Base-by-base conservation (phyloP, 1,140 invertebrate genomes). In the Uloborus diversus region DNA sequence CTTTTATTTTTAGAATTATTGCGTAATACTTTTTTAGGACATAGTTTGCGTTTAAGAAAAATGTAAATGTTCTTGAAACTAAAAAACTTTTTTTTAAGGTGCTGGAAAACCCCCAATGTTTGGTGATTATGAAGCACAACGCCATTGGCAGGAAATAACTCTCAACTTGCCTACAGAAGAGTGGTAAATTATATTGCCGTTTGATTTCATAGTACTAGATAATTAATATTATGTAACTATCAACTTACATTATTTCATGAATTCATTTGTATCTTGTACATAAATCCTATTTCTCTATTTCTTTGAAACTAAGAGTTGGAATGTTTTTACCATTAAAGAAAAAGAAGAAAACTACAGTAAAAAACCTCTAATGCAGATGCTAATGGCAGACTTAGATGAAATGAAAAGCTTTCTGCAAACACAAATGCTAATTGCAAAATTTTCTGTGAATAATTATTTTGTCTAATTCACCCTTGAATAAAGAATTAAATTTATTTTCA, bases 131-230 rank as follows among this genome's bases (percentile, higher is more conserved):
- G 98, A 99, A 88, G 98, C 98, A 1, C 98, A 99, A 86, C 89
- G 98, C 62, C 98, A 99, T 87, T 99, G 98, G 98, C 97, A 98
- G 91, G 98, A 99, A 89, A 92, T 99, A 32, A 99, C 97, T 0
- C 87, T 92, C 9, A 95, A 99, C 88, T 89, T 99, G 42, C 93
- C 94, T 1, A 82, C 92, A 0, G 86, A 85, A 51, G 86, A 91
- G 79, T 92, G 91, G 91, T 90, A 87, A 79, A 57, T 66, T 81
- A n/a, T n/a, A n/a, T n/a, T n/a, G n/a, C n/a, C n/a, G n/a, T n/a
- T n/a, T n/a, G n/a, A n/a, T n/a, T n/a, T n/a, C n/a, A n/a, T n/a
- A n/a, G n/a, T 81, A 65, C 20, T 13, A 14, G 32, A 30, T 62
- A 30, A 30, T 33, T 14, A 30, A 30, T 30, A 14, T 30, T 33